Percentiles rank a stretch among this genome's conserved stretches.
Evolutionary conservation across 2,888 invertebrate species (phyloP).

Genomic region (Scaptomyza tumidula): DNA sequence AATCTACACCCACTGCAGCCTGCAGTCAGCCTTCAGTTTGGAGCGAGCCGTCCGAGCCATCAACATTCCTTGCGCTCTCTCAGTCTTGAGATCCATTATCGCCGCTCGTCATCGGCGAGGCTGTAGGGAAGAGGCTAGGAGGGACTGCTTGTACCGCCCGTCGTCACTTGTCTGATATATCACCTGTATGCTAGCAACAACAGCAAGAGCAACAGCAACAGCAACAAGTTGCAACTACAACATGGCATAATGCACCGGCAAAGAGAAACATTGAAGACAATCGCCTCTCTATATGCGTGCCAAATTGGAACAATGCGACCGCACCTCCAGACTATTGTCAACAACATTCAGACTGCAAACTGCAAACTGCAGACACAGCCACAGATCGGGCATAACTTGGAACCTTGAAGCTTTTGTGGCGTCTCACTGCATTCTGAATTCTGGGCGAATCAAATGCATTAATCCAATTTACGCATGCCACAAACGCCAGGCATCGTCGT

Average conservation of each 20-base stretch:
- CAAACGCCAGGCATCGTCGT: conserved; percentile 41
- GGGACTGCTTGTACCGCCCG: conserved; percentile 62
- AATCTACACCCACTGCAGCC: conserved; percentile 58
- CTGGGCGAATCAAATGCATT: conserved; percentile 78
- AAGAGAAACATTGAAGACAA: conserved; percentile 44
- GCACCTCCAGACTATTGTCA: conserved; percentile 74
- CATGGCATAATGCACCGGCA: conserved; percentile 61
- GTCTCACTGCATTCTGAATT: conserved; percentile 49
- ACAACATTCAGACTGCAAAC: conserved; percentile 40
- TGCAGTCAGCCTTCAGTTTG: conserved; percentile 16
- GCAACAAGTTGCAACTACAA: conserved; percentile 63
- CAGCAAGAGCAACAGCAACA: conserved; percentile 2
- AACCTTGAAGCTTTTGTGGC: conserved; percentile 48
- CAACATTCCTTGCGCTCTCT: conserved; percentile 68
- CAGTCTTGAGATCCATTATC: conserved; percentile 65
- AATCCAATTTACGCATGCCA: conserved; percentile 81
- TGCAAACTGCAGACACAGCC: conserved; percentile 11
- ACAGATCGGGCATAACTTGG: conserved; percentile 8
- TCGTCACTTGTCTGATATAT: conserved; percentile 81
- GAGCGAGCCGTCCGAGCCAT: conserved; percentile 43
- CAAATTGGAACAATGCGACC: conserved; percentile 76
- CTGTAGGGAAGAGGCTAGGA: neutral
- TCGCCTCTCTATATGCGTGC: conserved; percentile 60
- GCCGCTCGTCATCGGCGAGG: conserved; percentile 67
- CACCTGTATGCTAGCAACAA: conserved; percentile 58